Percentiles rank a stretch among this genome's conserved stretches.
These are phyloP conservation scores for Trachythela sp. DNA, from an alignment of 64 coral and sea anemone genomes.

Conservation along the genomic window DNA sequence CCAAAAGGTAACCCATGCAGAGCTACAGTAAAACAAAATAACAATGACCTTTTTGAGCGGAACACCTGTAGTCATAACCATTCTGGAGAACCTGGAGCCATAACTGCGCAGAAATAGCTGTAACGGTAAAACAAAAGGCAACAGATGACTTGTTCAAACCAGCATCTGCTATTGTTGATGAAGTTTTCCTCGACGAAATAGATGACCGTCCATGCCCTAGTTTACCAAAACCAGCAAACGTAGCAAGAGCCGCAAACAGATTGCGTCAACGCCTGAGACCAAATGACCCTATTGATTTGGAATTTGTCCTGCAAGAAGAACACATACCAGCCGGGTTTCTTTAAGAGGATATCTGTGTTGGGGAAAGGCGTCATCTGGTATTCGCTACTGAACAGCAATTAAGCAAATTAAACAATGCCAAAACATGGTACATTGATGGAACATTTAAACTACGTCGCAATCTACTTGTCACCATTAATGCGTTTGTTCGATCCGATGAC, in stretches of 20 bases:
- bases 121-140: not conserved
- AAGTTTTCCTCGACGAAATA: slow-evolving; percentile 29
- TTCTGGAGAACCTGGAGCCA: too few relatives aligned
- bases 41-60: too few relatives aligned
- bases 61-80: too few relatives aligned
- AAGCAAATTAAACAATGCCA: too few relatives aligned
- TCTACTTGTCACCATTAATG: too few relatives aligned
- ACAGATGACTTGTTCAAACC: not conserved
- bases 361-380: not conserved
- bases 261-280: slow-evolving; percentile 7
- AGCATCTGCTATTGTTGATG: not conserved
- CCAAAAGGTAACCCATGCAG: too few relatives aligned
- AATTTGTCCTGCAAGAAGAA: slow-evolving; percentile 26
- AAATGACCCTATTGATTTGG: slow-evolving; percentile 13
- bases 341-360: slow-evolving; percentile 12
- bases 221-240: not conserved
- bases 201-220: not conserved
- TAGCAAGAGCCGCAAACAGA: slow-evolving; percentile 25
- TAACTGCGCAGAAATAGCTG: too few relatives aligned
- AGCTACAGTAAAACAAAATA: too few relatives aligned
- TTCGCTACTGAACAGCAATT: too few relatives aligned
- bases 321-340: slow-evolving; percentile 39
- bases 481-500: too few relatives aligned
- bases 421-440: too few relatives aligned
- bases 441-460: too few relatives aligned